Evolutionary conservation across 2,888 invertebrate genomes (phyloP), one percentile per base, ranked within the genome.

Genomic region (Hirtodrosophila duncani): DNA sequence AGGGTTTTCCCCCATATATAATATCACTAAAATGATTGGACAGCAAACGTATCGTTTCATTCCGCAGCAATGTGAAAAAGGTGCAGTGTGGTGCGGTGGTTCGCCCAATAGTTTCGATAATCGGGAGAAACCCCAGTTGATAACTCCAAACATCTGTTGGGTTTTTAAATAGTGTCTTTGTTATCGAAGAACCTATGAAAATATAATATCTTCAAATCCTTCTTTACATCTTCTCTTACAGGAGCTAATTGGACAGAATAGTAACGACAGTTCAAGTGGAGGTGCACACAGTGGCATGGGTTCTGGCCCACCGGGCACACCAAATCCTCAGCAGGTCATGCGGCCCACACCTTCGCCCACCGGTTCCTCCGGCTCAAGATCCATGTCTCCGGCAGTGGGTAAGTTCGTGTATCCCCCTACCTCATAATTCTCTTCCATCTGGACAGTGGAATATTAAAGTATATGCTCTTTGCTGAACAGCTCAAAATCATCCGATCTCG

Each of bases 321-420:
- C 92, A 74, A 92, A 91, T 88, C 91, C 92, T 67, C 91, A 92
- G 88, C 91, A 91, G 88, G 91, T 91, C 87, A 91, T 95, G 93
- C 93, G 95, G 88, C 96, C 96, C 75, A 95, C 95, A 86, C 96
- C 96, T 81, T 96, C 95, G 85, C 96, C 96, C 83, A 96, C 96
- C 85, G 95, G 96, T 88, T 95, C 95, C 83, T 94, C 94, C 84
- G 95, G 95, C 87, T 97, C 97, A 83, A 92, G 97, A 89, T 97
- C 97, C 88, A 97, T 97, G 94, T 97, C 98, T 88, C 97, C 98
- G 85, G 97, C 97, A 89, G 95, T 96, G 88, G 96, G 96, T 96
- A 86, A 90, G 94, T 91, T n/a, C 7, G 10, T 9, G n/a, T n/a
- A 38, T 26, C 7, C 10, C n/a, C 8, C 7, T 3, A 14, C 4